phyloP scores from a whole-genome alignment of 1,140 invertebrate genomes.

The Pseudomyrmex concolor region DNA sequence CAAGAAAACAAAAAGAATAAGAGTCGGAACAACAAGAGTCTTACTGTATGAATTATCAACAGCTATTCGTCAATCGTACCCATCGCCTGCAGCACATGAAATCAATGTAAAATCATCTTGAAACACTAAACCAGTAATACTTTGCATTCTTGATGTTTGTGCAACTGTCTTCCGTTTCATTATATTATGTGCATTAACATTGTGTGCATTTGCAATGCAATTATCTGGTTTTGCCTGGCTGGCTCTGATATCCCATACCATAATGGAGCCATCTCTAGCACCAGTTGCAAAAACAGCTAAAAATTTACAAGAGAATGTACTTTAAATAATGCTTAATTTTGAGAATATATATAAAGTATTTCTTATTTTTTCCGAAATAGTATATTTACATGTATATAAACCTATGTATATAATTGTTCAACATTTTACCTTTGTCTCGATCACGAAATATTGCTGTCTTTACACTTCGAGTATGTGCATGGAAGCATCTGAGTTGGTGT shows the following conservation, averaged over 20 bases:
- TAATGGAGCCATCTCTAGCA: constrained; percentile 92
- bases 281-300: constrained; percentile 93
- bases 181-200: constrained; percentile 82
- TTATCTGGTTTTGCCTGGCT: constrained; percentile 87
- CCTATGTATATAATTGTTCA: not conserved
- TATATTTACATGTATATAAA: not conserved
- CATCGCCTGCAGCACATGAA: constrained; percentile 93
- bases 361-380: not conserved
- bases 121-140: constrained; percentile 92
- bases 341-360: constrained; percentile 9
- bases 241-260: constrained; percentile 92
- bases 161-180: constrained; percentile 81
- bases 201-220: constrained; percentile 87
- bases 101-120: constrained; percentile 91
- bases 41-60: not conserved
- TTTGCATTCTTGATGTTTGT: constrained; percentile 82
- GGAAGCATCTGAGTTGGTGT: constrained; percentile 86
- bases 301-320: constrained; percentile 26
- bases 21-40: too few species aligned
- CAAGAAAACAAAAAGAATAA: not conserved
- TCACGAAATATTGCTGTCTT: constrained; percentile 91
- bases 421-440: constrained; percentile 86
- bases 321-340: not conserved
- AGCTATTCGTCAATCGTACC: constrained; percentile 82
- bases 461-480: constrained; percentile 91